Conservation (phyloP, 1,140 invertebrate species). For the Mylabris phalerata region DNA sequence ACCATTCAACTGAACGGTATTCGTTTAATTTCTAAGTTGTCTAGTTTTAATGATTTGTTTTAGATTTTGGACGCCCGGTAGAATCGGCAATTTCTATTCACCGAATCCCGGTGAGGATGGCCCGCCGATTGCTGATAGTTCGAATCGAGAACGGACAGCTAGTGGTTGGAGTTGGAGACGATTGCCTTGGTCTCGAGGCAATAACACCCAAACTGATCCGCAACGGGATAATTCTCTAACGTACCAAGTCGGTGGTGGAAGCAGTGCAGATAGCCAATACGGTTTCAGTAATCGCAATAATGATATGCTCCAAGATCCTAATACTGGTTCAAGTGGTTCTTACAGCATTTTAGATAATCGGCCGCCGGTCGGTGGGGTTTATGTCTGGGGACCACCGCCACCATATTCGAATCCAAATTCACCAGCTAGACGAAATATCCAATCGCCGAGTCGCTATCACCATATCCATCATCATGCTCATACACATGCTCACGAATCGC, state of each 20-base stretch:
- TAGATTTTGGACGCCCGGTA: slow-evolving; percentile 46
- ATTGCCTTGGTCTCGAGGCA: slow-evolving; percentile 47
- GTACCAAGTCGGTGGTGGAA: slow-evolving; percentile 32
- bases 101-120: slow-evolving; percentile 63
- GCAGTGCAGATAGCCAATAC: slow-evolving; percentile 56
- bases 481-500: slow-evolving; percentile 37
- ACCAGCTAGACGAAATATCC: slow-evolving; percentile 45
- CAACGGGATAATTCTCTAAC: slow-evolving; percentile 36
- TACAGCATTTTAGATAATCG: slow-evolving; percentile 50
- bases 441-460: slow-evolving; percentile 36
- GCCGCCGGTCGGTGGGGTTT: slow-evolving; percentile 43
- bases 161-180: slow-evolving; percentile 55
- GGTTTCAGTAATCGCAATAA: slow-evolving; percentile 51
- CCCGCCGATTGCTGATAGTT: slow-evolving; percentile 41
- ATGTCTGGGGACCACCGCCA: slow-evolving; percentile 65
- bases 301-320: slow-evolving; percentile 37
- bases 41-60: not conserved
- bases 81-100: slow-evolving; percentile 70
- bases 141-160: slow-evolving; percentile 45
- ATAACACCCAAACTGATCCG: slow-evolving; percentile 26
- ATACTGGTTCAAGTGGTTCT: slow-evolving; percentile 41
- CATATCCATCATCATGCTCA: slow-evolving; percentile 39
- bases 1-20: slow-evolving; percentile 41
- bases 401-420: slow-evolving; percentile 67
- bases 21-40: not conserved